Percentiles rank a stretch among this genome's conserved stretches.
Conservation (phyloP, 2,888 invertebrate genomes). For the Aproaerema taeniolella region DNA sequence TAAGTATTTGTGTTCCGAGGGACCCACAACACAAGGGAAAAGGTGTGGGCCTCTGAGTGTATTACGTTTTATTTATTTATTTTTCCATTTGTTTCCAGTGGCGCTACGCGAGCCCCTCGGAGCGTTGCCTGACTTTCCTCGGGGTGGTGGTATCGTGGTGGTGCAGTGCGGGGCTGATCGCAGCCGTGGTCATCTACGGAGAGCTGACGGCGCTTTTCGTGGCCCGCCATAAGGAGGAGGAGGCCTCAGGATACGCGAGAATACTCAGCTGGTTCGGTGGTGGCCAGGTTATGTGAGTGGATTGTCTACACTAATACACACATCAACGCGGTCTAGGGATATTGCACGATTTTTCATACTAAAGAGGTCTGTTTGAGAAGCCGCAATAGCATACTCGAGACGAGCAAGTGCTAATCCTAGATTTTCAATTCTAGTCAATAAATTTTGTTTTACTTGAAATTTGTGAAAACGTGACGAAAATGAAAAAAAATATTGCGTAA, state of each 20-base stretch:
- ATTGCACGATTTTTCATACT: not conserved
- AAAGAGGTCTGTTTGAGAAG: not conserved
- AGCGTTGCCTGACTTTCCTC: slow-evolving; percentile 35
- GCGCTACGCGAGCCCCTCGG: slow-evolving; percentile 53
- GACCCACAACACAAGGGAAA: no score
- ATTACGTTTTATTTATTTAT: no score
- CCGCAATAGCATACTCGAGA: no score
- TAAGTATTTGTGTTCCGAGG: no score
- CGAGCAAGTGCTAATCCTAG: no score
- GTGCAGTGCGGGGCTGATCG: slow-evolving; percentile 57
- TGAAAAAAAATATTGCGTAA: no score
- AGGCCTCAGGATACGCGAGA: slow-evolving; percentile 50
- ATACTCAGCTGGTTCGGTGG: slow-evolving; percentile 71
- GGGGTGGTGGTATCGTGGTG: slow-evolving; percentile 38
- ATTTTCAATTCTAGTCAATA: no score
- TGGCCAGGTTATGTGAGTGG: slow-evolving; percentile 69
- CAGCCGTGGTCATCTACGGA: slow-evolving; percentile 79
- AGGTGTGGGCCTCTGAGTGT: no score
- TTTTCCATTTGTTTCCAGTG: no score
- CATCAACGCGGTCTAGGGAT: not conserved
- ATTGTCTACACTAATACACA: not conserved
- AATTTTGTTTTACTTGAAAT: no score
- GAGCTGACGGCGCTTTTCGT: slow-evolving; percentile 79
- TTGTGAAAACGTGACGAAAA: not conserved
- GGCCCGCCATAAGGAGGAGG: slow-evolving; percentile 54